Evolutionary conservation across 2,113 vertebrate species (phyloP), one percentile per base, ranked within the genome.

Genomic region (Nettapus auritus): DNA sequence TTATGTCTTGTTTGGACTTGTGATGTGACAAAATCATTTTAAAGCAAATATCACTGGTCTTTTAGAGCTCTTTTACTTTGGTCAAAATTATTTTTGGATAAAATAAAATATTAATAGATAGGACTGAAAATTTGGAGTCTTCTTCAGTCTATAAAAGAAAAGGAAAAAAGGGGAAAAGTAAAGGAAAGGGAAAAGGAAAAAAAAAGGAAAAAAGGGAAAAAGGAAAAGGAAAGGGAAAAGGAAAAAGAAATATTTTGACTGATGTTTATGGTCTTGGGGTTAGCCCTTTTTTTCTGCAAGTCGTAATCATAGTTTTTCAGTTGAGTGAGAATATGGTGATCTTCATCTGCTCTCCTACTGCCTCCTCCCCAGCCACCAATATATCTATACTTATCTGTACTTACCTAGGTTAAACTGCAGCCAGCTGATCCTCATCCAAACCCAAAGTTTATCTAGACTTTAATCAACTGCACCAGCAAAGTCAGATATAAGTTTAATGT

Each of bases 281-380:
- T 44, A 55, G 16, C 6, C 6, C 12, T 4, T 95, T 74, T 79
- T 1, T 84, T 85, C 88, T 67, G 8, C 18, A 25, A 29, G 10
- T 56, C 9, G 8, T 33, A 52, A 22, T 25, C 64, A 56, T 15
- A 34, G 50, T 16, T 4, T 82, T 76, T 77, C 36, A 63, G 11
- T 26, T 55, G 46, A 55, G 10, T 34, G 38, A 85, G 25, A 82
- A n/a, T 26, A 60, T 7, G 12, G 2, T 5, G 3, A 60, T 68
- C 9, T 76, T 42, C 50, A 68, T 13, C 15, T 59, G 2, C 31
- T 59, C 4, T 70, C 25, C 26, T 60, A 20, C 12, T 33, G 5
- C 3, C 15, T 53, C 8, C 9, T 79, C 20, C 2, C 21, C 1
- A 10, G 2, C 12, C 20, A 48, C 8, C 7, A 63, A 3, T 20